Evolutionary conservation across 2,888 invertebrate species (phyloP).

Genomic region (Crematogaster levior): DNA sequence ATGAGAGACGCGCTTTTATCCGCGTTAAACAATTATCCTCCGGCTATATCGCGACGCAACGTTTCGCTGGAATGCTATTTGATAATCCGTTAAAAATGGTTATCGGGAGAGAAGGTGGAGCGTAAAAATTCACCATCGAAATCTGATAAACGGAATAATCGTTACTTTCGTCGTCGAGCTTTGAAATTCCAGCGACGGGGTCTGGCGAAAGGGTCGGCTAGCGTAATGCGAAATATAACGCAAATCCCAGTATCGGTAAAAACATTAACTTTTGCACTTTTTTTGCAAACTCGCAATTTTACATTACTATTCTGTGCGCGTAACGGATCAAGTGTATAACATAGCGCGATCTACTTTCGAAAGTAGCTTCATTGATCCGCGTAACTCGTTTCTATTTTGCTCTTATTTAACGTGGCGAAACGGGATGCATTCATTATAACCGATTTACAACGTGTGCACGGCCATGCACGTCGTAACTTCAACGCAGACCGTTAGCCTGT

Average conservation of each 20-base stretch:
- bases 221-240: neutral
- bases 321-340: conserved; percentile 10
- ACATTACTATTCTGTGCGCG: conserved; percentile 1
- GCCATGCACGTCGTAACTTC: conserved; percentile 33
- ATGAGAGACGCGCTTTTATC: conserved; percentile 24
- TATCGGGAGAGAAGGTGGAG: conserved; percentile 3
- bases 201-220: neutral
- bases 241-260: neutral
- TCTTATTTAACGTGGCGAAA: conserved; percentile 48
- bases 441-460: conserved; percentile 37
- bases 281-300: neutral
- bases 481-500: conserved; percentile 63
- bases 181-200: neutral
- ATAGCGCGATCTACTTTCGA: conserved; percentile 10
- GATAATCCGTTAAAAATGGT: conserved; percentile 34
- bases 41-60: neutral
- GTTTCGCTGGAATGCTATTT: conserved; percentile 19
- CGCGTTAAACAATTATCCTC: conserved; percentile 38
- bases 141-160: conserved; percentile 23
- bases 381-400: conserved; percentile 14
- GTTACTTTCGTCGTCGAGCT: conserved; percentile 24
- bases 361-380: conserved; percentile 12
- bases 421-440: conserved; percentile 46
- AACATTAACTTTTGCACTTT: neutral
- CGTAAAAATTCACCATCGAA: conserved; percentile 23